Percentiles rank a stretch among this genome's conserved stretches.
phyloP scores from a whole-genome alignment of 1,140 invertebrate species.

The Polypedilum pembai region DNA sequence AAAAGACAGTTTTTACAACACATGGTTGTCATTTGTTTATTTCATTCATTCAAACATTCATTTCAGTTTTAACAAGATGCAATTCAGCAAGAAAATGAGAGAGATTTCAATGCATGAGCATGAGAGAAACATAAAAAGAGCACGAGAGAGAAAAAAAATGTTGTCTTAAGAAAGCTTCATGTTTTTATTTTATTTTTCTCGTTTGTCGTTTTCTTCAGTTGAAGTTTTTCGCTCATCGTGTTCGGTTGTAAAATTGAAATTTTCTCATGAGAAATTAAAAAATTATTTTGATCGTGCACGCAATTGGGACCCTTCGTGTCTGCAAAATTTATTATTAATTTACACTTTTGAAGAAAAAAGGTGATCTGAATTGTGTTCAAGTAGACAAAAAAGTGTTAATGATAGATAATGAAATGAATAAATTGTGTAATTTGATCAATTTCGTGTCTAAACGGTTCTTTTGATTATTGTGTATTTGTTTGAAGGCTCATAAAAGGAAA shows the following conservation, averaged over 20 bases:
- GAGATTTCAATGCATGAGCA: not conserved
- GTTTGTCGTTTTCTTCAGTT: not conserved
- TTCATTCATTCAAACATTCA: too few species aligned
- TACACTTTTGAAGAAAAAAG: not conserved
- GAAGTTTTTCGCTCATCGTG: not conserved
- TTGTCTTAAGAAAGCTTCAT: not conserved
- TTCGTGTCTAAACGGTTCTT: not conserved
- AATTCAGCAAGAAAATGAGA: not conserved
- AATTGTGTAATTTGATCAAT: not conserved
- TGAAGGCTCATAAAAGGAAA: not conserved
- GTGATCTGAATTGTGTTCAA: not conserved
- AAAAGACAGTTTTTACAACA: too few species aligned
- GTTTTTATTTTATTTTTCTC: not conserved
- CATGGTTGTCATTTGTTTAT: too few species aligned
- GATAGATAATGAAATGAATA: too few species aligned
- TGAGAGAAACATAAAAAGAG: slow-evolving; percentile 17
- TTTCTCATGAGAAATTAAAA: not conserved
- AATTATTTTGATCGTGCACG: not conserved
- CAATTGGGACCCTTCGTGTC: not conserved
- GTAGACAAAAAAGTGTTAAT: not conserved
- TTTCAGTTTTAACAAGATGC: not conserved
- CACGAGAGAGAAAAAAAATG: not conserved
- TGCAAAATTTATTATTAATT: not conserved
- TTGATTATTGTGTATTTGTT: not conserved
- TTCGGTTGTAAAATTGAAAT: not conserved